phyloP scores from a whole-genome alignment of 2,888 invertebrate genomes.

The Drosophila incognita region DNA sequence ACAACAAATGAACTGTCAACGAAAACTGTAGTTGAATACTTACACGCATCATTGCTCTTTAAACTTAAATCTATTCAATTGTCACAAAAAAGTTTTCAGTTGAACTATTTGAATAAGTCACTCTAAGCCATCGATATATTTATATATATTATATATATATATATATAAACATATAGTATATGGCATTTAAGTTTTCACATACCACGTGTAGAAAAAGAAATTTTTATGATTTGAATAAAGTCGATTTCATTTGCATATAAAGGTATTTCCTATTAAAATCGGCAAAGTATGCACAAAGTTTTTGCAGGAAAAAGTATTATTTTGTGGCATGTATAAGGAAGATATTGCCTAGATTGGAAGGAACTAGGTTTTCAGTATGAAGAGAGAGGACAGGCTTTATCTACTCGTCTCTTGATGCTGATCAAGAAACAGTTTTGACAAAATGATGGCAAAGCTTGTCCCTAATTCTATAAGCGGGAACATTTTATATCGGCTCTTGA shows the following conservation, averaged over 20 bases:
- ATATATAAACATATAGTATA: background rate
- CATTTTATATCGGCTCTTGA: background rate
- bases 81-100: constrained; percentile 8
- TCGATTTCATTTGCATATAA: background rate
- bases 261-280: background rate
- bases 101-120: background rate
- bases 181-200: background rate
- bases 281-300: background rate
- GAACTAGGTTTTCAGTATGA: background rate
- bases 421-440: background rate
- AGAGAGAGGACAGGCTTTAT: background rate
- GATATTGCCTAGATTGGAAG: background rate
- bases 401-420: background rate
- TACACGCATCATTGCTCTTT: background rate
- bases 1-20: constrained; percentile 37
- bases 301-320: background rate
- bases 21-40: constrained; percentile 27
- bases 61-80: constrained; percentile 21
- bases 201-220: background rate
- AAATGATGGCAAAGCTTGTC: background rate
- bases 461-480: background rate
- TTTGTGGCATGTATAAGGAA: background rate
- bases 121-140: background rate
- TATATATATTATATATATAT: background rate
- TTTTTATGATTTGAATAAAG: background rate